Base-by-base conservation (phyloP, 2,113 vertebrate genomes). In the Helogale parvula region DNA sequence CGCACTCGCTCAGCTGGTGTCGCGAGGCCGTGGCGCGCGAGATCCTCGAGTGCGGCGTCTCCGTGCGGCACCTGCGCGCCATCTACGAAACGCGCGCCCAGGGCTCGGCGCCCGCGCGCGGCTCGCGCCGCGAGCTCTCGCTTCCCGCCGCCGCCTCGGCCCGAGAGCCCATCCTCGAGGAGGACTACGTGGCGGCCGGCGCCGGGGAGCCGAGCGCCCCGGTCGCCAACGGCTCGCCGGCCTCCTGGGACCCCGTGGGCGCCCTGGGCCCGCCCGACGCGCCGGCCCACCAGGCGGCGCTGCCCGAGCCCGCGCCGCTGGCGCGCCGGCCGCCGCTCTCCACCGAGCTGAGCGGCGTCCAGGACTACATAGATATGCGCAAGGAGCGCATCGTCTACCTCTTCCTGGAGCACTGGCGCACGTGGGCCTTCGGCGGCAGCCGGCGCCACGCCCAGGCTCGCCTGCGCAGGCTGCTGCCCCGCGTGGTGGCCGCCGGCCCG, bases 351-450 rank as follows among this genome's bases (percentile, higher is more conserved):
- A 99, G 99, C 38, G 98, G 99, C 8, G 98, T 99, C 3, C 99
- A 99, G 60, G 99, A 99, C 93, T 99, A 98, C 82, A 98, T 99
- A 1, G 99, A 99, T 98, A 99, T 99, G 97, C 99, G 99, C 95
- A 99, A 99, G 98, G 99, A 99, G 87, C 99, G 99, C 63, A 99
- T 99, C 11, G 98, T 99, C 63, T 99, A 99, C 98, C 98, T 99
- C 63, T 99, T 99, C 94, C 98, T 99, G 85, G 99, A 99, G 96
- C 99, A 99, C 97, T 99, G 99, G 99, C 99, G 99, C 95, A 99
- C 99, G 96, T 99, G 99, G 98, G 99, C 99, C 0, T 99, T 99
- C 91, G 97, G 98, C 0, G 99, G 99, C 21, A 98, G 98, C 1
- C 99, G 98, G 93, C 98, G 94, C 89, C 98, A 97, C 38, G 98